Evolutionary conservation across 2,113 vertebrate species (phyloP).

Genomic region (Platysternon megacephalum): DNA sequence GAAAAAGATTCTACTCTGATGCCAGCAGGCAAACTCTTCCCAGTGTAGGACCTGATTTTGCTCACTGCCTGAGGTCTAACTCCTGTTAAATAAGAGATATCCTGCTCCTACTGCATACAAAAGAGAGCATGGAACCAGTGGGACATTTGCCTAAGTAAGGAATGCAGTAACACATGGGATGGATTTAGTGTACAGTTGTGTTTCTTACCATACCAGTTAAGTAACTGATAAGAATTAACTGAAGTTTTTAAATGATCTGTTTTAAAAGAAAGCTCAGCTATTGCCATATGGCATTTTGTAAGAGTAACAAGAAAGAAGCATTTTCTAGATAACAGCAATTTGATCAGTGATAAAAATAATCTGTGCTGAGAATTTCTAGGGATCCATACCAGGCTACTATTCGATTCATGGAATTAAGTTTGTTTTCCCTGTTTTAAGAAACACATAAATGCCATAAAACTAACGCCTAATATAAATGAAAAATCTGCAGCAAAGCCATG

Average conservation of each 20-base stretch:
- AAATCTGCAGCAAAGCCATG: neutral
- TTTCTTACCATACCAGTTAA: neutral
- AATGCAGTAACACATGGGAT: neutral
- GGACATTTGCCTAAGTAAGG: neutral
- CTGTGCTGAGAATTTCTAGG: neutral
- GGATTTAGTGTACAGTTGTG: neutral
- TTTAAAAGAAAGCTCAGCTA: neutral
- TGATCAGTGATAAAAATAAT: neutral
- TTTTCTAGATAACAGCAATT: slow-evolving; percentile 8
- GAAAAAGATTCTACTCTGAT: neutral
- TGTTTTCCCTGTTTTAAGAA: slow-evolving; percentile 20
- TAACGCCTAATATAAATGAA: neutral
- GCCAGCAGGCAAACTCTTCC: neutral
- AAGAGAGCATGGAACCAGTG: neutral
- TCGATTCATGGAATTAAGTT: slow-evolving; percentile 11
- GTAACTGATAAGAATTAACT: neutral
- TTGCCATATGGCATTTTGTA: neutral
- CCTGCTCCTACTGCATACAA: neutral
- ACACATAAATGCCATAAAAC: neutral
- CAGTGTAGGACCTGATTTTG: neutral
- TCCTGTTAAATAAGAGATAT: neutral
- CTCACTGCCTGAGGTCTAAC: neutral
- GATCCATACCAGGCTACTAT: neutral
- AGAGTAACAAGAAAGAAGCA: neutral
- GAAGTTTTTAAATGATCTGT: neutral